A percentile compares a stretch with the other conserved stretches of the same genome.
phyloP scores from a whole-genome alignment of 2,888 invertebrate species.

The Tachina grossa region DNA sequence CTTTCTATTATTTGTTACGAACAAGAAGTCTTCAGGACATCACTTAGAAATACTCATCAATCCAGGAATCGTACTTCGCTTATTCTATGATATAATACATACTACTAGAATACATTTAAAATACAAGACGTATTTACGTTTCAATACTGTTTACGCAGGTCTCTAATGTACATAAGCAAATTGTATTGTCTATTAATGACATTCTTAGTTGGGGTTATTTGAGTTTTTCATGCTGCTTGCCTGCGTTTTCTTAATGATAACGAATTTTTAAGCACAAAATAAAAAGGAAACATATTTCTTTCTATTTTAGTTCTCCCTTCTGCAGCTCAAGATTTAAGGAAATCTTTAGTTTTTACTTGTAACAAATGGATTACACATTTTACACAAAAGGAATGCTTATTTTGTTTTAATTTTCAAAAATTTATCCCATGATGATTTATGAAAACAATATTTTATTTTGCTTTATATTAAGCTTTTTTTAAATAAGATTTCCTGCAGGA shows the following conservation, averaged over 20 bases:
- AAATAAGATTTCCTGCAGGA: background rate
- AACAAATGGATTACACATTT: constrained; percentile 26
- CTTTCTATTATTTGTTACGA: too few species aligned
- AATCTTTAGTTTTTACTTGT: constrained; percentile 35
- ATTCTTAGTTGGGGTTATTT: constrained; percentile 37
- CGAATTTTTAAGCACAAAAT: constrained; percentile 6
- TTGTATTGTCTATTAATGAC: constrained; percentile 63
- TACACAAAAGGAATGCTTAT: constrained; percentile 16
- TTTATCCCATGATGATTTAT: background rate
- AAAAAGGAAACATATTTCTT: background rate
- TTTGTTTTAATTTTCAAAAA: background rate
- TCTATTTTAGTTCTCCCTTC: constrained; percentile 8
- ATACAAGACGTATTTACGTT: too few species aligned
- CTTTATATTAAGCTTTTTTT: background rate
- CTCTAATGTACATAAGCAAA: too few species aligned
- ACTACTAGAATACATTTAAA: too few species aligned
- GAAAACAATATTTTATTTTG: background rate
- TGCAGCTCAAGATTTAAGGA: constrained; percentile 9
- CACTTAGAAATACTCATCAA: too few species aligned
- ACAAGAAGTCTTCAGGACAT: too few species aligned
- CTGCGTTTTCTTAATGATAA: constrained; percentile 17
- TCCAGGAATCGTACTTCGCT: too few species aligned
- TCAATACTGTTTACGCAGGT: too few species aligned
- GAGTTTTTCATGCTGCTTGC: constrained; percentile 16
- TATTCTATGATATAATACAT: too few species aligned